A percentile compares a stretch with the other conserved stretches of the same genome.
These are phyloP conservation scores for Apotomis betuletana DNA, from an alignment of 2,888 invertebrate genomes.

Conservation along the genomic window DNA sequence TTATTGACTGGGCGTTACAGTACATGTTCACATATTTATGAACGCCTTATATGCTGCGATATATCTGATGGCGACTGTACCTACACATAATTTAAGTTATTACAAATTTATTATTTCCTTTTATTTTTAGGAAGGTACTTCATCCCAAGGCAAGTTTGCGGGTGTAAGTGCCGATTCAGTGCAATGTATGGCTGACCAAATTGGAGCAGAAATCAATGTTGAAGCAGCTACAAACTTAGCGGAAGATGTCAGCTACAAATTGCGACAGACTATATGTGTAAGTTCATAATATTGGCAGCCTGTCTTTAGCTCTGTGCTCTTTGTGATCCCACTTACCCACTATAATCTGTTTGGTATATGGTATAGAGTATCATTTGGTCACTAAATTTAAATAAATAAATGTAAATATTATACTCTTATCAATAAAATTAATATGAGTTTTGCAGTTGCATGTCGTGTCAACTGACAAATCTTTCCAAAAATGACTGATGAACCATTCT, in stretches of 20 bases:
- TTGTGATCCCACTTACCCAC: too few species aligned
- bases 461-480: not conserved
- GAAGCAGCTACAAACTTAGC: slow-evolving; percentile 77
- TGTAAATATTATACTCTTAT: too few species aligned
- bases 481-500: not conserved
- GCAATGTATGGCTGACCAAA: slow-evolving; percentile 76
- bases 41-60: too few species aligned
- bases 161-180: slow-evolving; percentile 76
- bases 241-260: slow-evolving; percentile 80
- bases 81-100: not conserved
- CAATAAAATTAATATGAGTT: too few species aligned
- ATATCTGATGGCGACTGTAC: too few species aligned
- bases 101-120: slow-evolving; percentile 1
- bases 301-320: too few species aligned
- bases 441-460: too few species aligned
- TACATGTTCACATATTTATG: too few species aligned
- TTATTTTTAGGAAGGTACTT: slow-evolving; percentile 63
- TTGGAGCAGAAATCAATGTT: slow-evolving; percentile 66
- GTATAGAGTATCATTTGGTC: too few species aligned
- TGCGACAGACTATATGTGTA: slow-evolving; percentile 78
- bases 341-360: too few species aligned
- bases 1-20: too few species aligned
- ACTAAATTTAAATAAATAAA: too few species aligned
- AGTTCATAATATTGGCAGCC: slow-evolving; percentile 47
- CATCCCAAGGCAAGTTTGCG: slow-evolving; percentile 76